Conservation (phyloP, 2,888 invertebrate species). For the Isotomurus palustris region DNA sequence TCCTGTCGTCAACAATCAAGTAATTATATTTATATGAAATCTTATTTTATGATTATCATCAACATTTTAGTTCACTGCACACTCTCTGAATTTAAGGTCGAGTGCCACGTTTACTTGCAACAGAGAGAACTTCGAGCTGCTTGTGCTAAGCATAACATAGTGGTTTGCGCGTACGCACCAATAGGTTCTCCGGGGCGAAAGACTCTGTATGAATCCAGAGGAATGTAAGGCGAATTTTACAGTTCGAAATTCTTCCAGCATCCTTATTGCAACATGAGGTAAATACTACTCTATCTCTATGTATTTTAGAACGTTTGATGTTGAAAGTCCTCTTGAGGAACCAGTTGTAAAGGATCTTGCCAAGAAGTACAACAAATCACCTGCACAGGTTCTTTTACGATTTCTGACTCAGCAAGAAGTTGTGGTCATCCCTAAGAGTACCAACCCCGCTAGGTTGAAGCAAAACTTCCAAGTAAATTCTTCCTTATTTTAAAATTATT, state of each 20-base stretch:
- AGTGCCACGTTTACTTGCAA: slow-evolving; percentile 38
- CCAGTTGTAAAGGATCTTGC: slow-evolving; percentile 49
- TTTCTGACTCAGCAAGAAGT: slow-evolving; percentile 66
- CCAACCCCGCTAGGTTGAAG: slow-evolving; percentile 59
- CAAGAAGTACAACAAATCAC: slow-evolving; percentile 59
- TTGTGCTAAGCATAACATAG: slow-evolving; percentile 31
- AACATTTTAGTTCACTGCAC: too few relatives aligned
- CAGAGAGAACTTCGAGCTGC: slow-evolving; percentile 26
- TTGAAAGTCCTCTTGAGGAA: slow-evolving; percentile 46
- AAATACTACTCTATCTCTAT: not conserved
- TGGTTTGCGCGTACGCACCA: slow-evolving; percentile 26
- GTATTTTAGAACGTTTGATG: slow-evolving; percentile 27
- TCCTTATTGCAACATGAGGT: not conserved
- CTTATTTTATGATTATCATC: too few relatives aligned
- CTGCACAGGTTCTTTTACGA: slow-evolving; percentile 71
- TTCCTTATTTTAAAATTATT: not conserved
- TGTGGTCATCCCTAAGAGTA: slow-evolving; percentile 78
- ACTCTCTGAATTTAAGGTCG: slow-evolving; percentile 26
- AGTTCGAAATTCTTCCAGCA: slow-evolving; percentile 3
- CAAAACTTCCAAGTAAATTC: slow-evolving; percentile 5
- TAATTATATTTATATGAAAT: not conserved
- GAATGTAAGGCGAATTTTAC: slow-evolving; percentile 23
- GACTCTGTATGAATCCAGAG: slow-evolving; percentile 18
- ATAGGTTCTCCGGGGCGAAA: slow-evolving; percentile 57
- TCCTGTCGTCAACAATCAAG: slow-evolving; percentile 58